Base-by-base conservation (phyloP, 2,888 invertebrate genomes). In the Bedellia somnulentella region DNA sequence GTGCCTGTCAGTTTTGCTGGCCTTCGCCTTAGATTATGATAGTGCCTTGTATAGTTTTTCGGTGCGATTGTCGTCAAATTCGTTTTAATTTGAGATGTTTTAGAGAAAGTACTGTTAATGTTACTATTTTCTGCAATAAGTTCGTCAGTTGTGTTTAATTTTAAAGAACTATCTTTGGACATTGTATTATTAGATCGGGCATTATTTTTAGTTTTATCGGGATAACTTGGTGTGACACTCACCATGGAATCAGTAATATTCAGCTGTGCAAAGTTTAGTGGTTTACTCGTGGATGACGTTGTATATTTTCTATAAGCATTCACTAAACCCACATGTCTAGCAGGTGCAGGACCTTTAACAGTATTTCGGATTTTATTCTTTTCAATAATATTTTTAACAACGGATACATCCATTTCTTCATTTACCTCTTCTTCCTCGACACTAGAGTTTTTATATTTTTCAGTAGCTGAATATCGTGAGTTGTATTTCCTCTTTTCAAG, bases 341-440 rank as follows among this genome's bases (percentile, higher is more conserved):
- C 67, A 8, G 77, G 77, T n/a, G 73, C 70, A 8, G 66, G 67
- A 6, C 76, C 73, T 52, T 77, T 78, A 1, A 73, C 66, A 5
- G 73, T 71, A 38, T 75, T 77, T 36, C 76, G 55, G 18, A 77
- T 57, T 53, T 76, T 77, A 47, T 78, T 78, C 43, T 76, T 77
- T 40, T 78, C 78, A 37, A 76, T 76, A 2, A 62, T 50, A 51
- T 75, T 77, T 41, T 70, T 78, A 0, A 79, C 73, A n/a, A 80
- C 80, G 1, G 81, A 79, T 1, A 82, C 80, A 39, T 82, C 82
- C 63, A 81, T 75, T 23, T 82, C 75, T 45, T 80, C 78, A 42
- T 78, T 77, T 2, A 71, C 46, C 58, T 79, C 78, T 25, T 80
- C 79, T 47, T 81, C 79, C 30, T 75, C 75, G 10, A 76, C 60